Percentiles rank a stretch among this genome's conserved stretches.
Conservation (phyloP, 1,140 invertebrate genomes). For the Melitaea cinxia region DNA sequence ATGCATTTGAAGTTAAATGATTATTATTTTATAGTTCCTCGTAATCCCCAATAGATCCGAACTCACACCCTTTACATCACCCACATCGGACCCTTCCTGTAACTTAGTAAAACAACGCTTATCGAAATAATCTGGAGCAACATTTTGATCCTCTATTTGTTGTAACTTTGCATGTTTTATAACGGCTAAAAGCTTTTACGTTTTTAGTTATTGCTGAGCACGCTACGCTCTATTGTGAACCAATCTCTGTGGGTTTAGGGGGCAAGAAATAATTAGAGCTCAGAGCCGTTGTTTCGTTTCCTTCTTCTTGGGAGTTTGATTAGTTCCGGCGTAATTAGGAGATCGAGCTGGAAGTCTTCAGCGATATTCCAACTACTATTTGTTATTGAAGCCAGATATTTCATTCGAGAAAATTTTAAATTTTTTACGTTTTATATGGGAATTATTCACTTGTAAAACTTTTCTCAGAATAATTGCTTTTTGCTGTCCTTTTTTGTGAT, state of each 20-base stretch:
- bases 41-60: no score
- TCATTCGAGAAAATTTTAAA: background rate
- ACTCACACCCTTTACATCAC: no score
- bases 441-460: no score
- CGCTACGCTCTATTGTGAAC: background rate
- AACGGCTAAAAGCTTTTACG: background rate
- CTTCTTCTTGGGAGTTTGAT: slow-evolving; percentile 3
- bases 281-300: no score
- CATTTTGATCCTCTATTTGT: background rate
- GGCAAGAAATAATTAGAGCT: slow-evolving; percentile 3
- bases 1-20: no score
- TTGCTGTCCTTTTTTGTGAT: no score
- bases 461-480: no score
- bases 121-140: background rate
- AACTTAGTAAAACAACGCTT: background rate
- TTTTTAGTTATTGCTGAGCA: background rate
- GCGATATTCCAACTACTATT: background rate
- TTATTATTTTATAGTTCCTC: no score
- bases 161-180: slow-evolving; percentile 3
- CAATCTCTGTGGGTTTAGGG: background rate
- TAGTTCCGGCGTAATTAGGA: slow-evolving; percentile 1
- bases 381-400: background rate
- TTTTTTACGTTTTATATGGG: no score
- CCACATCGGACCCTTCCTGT: background rate
- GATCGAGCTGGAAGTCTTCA: background rate